Evolutionary conservation across 2,113 vertebrate genomes (phyloP), one percentile per base, ranked within the genome.

Genomic region (Hyaena hyaena): DNA sequence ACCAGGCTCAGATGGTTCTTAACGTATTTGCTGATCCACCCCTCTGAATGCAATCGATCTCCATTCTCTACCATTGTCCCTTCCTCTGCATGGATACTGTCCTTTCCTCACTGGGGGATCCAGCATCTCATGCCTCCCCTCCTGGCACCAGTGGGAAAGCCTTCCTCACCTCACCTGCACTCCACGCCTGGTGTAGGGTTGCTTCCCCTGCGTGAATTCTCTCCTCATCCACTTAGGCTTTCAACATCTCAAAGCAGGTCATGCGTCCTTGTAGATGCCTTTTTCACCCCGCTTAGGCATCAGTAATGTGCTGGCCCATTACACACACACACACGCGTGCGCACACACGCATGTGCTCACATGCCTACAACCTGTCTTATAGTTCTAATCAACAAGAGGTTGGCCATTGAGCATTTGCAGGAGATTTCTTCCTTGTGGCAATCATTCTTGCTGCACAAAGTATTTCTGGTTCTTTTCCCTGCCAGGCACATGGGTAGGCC

Each of bases 91-190:
- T 11, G 21, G 6, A 58, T 50, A 55, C 10, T 33, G 79, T 50
- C 16, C 17, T 69, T n/a, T 28, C 26, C 58, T 48, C 28, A 8
- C 19, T 58, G 0, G 10, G 7, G 35, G 45, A 33, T 28, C 12
- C 4, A 1, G 1, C 7, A 1, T 39, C 26, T n/a, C 45, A 11
- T 2, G 10, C 39, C 10, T 1, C 14, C 10, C 7, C 19, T 26
- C 14, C 35, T 9, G 31, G 23, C 17, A 33, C 31, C 17, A 21
- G 5, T 21, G 17, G 16, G 45, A 50, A 61, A 26, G 19, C 0
- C 4, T 7, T 69, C n/a, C 15, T 74, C 12, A 21, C 43, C 15
- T 21, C 35, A 63, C 82, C 39, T 0, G 3, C 19, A 58, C 16
- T 26, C 63, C n/a, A 45, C 23, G n/a, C 35, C 11, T 71, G 71